Evolutionary conservation across 2,888 invertebrate genomes (phyloP).

Genomic region (Seira ritae): DNA sequence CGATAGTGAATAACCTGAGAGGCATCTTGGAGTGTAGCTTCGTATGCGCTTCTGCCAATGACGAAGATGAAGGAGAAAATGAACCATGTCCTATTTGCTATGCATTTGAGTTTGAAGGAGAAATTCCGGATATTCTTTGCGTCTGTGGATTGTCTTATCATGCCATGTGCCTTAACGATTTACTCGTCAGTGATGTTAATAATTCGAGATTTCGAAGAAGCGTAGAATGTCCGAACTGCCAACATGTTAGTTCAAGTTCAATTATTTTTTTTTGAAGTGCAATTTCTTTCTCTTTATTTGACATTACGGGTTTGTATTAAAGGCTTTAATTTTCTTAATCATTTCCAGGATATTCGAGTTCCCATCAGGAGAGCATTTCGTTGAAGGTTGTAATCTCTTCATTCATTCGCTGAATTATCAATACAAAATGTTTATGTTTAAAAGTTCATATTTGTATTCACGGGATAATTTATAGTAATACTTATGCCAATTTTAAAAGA

Average conservation of each 20-base stretch:
- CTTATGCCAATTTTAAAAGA: too few species aligned
- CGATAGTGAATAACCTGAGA: conserved; percentile 75
- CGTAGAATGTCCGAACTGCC: conserved; percentile 64
- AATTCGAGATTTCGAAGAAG: conserved; percentile 35
- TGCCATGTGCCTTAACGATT: conserved; percentile 76
- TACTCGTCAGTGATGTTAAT: conserved; percentile 71
- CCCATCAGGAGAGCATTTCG: too few species aligned
- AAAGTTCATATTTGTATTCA: too few species aligned
- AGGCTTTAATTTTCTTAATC: too few species aligned
- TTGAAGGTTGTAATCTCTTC: too few species aligned
- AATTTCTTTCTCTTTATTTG: too few species aligned
- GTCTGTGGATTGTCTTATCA: conserved; percentile 76
- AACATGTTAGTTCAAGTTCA: conserved; percentile 41
- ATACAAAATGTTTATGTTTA: too few species aligned
- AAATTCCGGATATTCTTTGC: conserved; percentile 76
- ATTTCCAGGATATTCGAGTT: too few species aligned
- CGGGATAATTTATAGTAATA: too few species aligned
- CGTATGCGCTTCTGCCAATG: conserved; percentile 74
- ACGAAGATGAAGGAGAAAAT: conserved; percentile 74
- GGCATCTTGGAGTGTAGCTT: conserved; percentile 74
- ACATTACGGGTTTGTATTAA: too few species aligned
- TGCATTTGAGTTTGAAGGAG: conserved; percentile 75
- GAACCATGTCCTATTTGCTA: conserved; percentile 76
- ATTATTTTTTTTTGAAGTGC: too few species aligned
- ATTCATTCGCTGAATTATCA: too few species aligned